Percentiles rank a stretch among this genome's conserved stretches.
Conservation (phyloP, 2,113 vertebrate species). For the Spizaetus ornatus region DNA sequence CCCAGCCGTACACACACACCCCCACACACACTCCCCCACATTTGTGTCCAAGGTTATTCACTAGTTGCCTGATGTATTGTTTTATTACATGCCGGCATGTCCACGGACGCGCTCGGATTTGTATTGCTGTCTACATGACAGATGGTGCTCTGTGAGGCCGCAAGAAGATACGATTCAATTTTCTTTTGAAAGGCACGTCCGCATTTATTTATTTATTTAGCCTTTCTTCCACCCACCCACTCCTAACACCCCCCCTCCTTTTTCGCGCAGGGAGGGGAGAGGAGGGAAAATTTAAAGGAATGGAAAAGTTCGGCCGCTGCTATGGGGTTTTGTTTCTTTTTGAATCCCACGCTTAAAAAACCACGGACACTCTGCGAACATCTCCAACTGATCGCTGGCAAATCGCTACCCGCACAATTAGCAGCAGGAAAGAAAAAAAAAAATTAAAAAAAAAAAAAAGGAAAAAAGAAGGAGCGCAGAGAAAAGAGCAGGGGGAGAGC, state of each 20-base stretch:
- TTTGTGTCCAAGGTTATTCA: conserved; percentile 43
- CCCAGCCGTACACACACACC: not conserved
- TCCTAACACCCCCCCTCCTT: not conserved
- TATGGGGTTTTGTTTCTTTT: not conserved
- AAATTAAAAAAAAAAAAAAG: not conserved
- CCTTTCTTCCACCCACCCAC: not conserved
- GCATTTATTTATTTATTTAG: conserved; percentile 32
- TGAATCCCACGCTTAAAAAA: not conserved
- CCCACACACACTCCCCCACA: no score
- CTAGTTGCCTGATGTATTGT: conserved; percentile 60
- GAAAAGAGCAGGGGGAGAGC: not conserved
- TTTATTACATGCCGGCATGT: conserved; percentile 35
- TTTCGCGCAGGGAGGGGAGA: not conserved
- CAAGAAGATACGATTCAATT: conserved; percentile 59
- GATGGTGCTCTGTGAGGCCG: conserved; percentile 70
- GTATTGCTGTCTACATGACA: conserved; percentile 69
- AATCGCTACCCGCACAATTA: not conserved
- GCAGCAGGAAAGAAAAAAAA: not conserved
- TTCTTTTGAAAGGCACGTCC: conserved; percentile 58
- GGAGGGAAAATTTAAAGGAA: conserved; percentile 54
- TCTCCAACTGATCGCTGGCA: not conserved
- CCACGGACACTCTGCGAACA: not conserved
- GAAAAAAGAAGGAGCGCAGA: not conserved
- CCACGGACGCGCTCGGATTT: conserved; percentile 56
- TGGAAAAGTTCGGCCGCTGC: not conserved